These are phyloP conservation scores for Eudasyphora cyanicolor DNA, from an alignment of 2,888 invertebrate genomes.

Conservation along the genomic window DNA sequence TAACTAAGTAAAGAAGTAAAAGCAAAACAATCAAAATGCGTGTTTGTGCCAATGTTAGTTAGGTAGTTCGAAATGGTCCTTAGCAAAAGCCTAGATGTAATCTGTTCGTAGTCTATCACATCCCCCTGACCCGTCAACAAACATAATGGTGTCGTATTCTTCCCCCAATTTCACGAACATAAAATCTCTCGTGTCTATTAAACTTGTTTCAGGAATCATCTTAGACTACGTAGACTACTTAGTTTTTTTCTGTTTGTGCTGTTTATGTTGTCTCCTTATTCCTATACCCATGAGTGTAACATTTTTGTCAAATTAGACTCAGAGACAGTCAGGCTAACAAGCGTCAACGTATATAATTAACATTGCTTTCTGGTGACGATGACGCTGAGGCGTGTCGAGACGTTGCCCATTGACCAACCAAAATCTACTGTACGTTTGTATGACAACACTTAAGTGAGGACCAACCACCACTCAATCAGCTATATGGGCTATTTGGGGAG, in stretches of 20 bases:
- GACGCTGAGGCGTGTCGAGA: conserved; percentile 5
- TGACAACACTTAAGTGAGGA: conserved; percentile 13
- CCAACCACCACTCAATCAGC: neutral
- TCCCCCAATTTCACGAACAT: neutral
- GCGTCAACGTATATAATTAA: conserved; percentile 12
- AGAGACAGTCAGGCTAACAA: neutral
- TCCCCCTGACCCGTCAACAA: neutral
- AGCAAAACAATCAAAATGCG: conserved; percentile 5
- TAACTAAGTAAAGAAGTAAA: conserved; percentile 20
- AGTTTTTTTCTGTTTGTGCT: neutral
- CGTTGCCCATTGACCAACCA: conserved; percentile 12
- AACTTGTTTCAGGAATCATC: neutral
- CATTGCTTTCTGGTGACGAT: conserved; percentile 2
- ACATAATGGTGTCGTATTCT: neutral
- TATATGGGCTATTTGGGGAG: too few relatives aligned
- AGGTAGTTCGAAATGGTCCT: neutral
- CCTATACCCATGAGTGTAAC: neutral
- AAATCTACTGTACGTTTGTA: neutral
- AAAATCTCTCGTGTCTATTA: neutral
- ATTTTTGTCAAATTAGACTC: neutral
- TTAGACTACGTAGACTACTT: neutral
- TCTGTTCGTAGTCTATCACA: neutral
- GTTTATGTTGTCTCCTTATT: neutral
- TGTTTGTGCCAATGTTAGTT: neutral
- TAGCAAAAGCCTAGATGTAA: neutral